Evolutionary conservation across 2,797 vertebrate species (phyloP).

Genomic region (Dryobates pubescens): DNA sequence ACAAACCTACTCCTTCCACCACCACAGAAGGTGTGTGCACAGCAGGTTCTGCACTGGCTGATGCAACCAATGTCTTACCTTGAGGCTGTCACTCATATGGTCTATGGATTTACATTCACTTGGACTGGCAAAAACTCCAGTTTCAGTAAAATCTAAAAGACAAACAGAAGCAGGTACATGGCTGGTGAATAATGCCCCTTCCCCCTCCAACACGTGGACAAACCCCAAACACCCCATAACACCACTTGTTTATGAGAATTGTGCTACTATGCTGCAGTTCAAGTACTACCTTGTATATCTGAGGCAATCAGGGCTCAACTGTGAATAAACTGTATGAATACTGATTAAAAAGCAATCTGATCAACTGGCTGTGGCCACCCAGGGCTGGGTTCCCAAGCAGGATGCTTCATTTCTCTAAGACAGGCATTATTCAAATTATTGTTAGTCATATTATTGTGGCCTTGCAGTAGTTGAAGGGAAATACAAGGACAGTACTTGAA

Average conservation of each 20-base stretch:
- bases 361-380: fast-evolving
- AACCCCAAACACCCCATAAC: neutral
- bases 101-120: neutral
- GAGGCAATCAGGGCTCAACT: neutral
- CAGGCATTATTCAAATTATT: neutral
- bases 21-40: neutral
- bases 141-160: neutral
- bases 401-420: neutral
- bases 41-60: fast-evolving
- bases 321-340: neutral
- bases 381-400: neutral
- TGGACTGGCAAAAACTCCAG: fast-evolving
- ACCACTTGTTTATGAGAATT: neutral
- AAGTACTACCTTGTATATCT: neutral
- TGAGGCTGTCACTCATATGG: neutral
- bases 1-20: neutral
- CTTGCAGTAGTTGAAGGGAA: no score
- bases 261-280: neutral
- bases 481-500: no score
- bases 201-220: neutral
- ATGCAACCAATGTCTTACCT: neutral
- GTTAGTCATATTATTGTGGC: neutral
- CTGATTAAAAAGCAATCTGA: neutral
- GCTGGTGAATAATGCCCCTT: neutral
- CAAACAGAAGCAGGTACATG: neutral